A percentile compares a stretch with the other conserved stretches of the same genome.
phyloP scores from a whole-genome alignment of 1,140 invertebrate genomes.

The Telenomus remus region DNA sequence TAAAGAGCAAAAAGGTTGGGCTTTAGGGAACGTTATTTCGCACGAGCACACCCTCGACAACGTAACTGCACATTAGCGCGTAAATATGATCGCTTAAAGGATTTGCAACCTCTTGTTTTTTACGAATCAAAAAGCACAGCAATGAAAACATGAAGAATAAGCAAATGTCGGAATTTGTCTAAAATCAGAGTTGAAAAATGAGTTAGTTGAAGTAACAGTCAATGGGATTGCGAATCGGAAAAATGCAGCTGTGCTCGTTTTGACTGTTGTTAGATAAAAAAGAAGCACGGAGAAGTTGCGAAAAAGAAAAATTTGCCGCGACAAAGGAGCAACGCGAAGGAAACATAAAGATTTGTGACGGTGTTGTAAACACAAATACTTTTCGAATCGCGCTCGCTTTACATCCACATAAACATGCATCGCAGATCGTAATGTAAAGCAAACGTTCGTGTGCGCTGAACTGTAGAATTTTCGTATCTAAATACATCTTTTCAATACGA shows the following conservation, averaged over 20 bases:
- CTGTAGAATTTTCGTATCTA: background rate
- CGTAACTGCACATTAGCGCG: slow-evolving; percentile 58
- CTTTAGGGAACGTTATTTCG: slow-evolving; percentile 65
- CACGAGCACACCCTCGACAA: slow-evolving; percentile 59
- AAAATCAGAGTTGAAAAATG: too few relatives aligned
- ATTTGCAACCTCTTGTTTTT: slow-evolving; percentile 27
- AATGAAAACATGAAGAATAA: too few relatives aligned
- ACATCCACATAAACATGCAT: slow-evolving; percentile 17
- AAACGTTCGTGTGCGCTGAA: slow-evolving; percentile 5
- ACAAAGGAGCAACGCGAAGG: slow-evolving; percentile 19
- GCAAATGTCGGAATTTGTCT: too few relatives aligned
- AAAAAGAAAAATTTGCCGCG: slow-evolving; percentile 17
- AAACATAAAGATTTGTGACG: slow-evolving; percentile 20
- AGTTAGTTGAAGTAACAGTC: slow-evolving; percentile 2
- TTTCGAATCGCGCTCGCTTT: slow-evolving; percentile 14
- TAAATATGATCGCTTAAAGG: slow-evolving; percentile 42
- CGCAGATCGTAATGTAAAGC: slow-evolving; percentile 5
- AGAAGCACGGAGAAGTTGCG: background rate
- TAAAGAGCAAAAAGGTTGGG: slow-evolving; percentile 61
- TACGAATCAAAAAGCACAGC: too few relatives aligned
- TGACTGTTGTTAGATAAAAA: too few relatives aligned
- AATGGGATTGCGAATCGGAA: slow-evolving; percentile 33
- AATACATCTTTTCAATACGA: background rate
- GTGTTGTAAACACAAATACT: slow-evolving; percentile 13
- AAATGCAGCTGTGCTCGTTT: slow-evolving; percentile 1